Evolutionary conservation across 2,113 vertebrate genomes (phyloP).

Genomic region (Calcarius ornatus): DNA sequence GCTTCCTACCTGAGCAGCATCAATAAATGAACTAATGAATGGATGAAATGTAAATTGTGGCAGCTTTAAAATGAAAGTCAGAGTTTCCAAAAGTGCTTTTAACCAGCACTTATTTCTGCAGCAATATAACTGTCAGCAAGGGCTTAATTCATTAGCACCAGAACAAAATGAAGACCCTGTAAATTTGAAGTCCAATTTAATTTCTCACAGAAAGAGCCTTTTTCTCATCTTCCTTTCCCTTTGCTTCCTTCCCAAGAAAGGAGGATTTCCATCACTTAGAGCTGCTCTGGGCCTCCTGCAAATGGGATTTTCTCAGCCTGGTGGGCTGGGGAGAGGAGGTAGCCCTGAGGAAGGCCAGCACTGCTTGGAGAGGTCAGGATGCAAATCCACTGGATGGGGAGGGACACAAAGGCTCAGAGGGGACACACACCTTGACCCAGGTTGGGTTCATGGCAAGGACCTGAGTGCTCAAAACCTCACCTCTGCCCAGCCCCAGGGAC

Average conservation of each 20-base stretch:
- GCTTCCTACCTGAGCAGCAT: slow-evolving; percentile 14
- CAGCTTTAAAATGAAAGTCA: slow-evolving; percentile 38
- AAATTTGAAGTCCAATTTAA: slow-evolving; percentile 56
- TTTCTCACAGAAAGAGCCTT: slow-evolving; percentile 16
- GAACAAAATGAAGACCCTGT: slow-evolving; percentile 45
- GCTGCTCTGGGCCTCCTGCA: background rate
- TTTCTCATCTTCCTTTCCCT: background rate
- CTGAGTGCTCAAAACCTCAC: too few relatives aligned
- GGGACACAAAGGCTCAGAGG: rapidly evolving
- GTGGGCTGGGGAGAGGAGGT: background rate
- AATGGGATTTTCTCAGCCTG: background rate
- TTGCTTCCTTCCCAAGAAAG: background rate
- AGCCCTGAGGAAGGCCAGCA: background rate
- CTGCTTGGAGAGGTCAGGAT: background rate
- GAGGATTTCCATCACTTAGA: background rate
- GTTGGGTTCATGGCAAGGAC: rapidly evolving
- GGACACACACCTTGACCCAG: background rate
- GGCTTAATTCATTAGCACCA: slow-evolving; percentile 46
- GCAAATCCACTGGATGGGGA: background rate
- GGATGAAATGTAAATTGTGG: slow-evolving; percentile 50
- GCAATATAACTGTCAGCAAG: slow-evolving; percentile 46
- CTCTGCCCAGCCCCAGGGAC: background rate
- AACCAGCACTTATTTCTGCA: slow-evolving; percentile 25
- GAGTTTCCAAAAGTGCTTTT: slow-evolving; percentile 56
- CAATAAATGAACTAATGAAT: slow-evolving; percentile 13